Percentiles rank a stretch among this genome's conserved stretches.
phyloP scores from a whole-genome alignment of 2,888 invertebrate genomes.

The Keiferia lycopersicella region DNA sequence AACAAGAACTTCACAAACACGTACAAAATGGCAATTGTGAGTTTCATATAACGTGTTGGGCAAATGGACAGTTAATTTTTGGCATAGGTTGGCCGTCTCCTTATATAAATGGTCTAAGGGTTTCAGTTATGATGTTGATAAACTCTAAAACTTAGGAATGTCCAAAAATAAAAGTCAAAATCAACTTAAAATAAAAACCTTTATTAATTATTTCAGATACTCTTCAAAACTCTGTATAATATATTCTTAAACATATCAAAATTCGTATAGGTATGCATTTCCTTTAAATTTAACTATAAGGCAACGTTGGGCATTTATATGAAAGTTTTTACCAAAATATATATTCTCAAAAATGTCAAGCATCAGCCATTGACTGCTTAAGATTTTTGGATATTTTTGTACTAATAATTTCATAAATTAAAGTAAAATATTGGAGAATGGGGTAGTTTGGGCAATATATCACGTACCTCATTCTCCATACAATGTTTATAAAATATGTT shows the following conservation, averaged over 20 bases:
- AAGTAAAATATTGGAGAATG: constrained; percentile 38
- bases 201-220: constrained; percentile 66
- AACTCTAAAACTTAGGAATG: too few species aligned
- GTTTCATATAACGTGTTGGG: too few species aligned
- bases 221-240: constrained; percentile 40
- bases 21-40: too few species aligned
- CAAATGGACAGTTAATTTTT: too few species aligned
- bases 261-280: constrained; percentile 52
- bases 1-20: too few species aligned
- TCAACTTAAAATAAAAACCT: constrained; percentile 73
- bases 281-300: constrained; percentile 54
- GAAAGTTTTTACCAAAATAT: constrained; percentile 30
- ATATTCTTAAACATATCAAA: constrained; percentile 59
- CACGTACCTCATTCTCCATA: constrained; percentile 46
- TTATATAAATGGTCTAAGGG: too few species aligned
- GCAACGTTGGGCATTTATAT: constrained; percentile 54
- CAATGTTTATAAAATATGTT: constrained; percentile 27
- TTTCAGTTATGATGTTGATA: too few species aligned
- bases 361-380: constrained; percentile 73
- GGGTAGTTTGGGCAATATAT: constrained; percentile 44
- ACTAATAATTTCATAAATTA: constrained; percentile 23
- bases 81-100: too few species aligned
- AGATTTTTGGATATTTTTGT: constrained; percentile 62
- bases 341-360: constrained; percentile 69
- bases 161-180: constrained; percentile 51